Evolutionary conservation across 2,113 vertebrate species (phyloP).

Genomic region (Speoplatyrhinus poulsoni): DNA sequence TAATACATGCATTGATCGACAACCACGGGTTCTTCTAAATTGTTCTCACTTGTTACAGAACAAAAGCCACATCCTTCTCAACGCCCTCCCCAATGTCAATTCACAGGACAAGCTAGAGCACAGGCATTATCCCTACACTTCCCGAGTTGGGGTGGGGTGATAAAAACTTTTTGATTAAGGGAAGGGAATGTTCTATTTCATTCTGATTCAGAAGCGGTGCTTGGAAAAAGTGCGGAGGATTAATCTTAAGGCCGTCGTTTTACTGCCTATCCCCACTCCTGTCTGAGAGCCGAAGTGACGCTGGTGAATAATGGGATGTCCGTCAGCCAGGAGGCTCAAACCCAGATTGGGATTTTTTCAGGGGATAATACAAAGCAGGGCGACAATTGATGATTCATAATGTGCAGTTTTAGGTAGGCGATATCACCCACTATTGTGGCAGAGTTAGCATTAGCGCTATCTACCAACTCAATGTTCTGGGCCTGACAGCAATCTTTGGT

Average conservation of each 20-base stretch:
- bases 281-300: conserved; percentile 68
- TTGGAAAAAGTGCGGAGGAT: conserved; percentile 52
- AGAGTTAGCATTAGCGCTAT: conserved; percentile 62
- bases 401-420: conserved; percentile 76
- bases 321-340: conserved; percentile 74
- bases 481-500: conserved; percentile 67
- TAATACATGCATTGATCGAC: conserved; percentile 59
- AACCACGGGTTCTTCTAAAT: conserved; percentile 52
- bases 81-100: conserved; percentile 64
- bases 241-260: conserved; percentile 79
- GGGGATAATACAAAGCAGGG: conserved; percentile 78
- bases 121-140: conserved; percentile 61
- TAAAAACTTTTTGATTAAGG: conserved; percentile 79
- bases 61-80: conserved; percentile 68
- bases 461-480: conserved; percentile 42
- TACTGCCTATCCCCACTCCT: conserved; percentile 71
- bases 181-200: conserved; percentile 73
- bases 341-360: conserved; percentile 80
- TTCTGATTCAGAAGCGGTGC: conserved; percentile 64
- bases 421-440: conserved; percentile 67
- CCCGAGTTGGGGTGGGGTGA: conserved; percentile 38
- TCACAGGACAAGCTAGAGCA: conserved; percentile 54
- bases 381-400: conserved; percentile 82
- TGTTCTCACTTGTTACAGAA: conserved; percentile 63
- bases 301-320: conserved; percentile 81